These are phyloP conservation scores for Phortica okadai DNA, from an alignment of 2,888 invertebrate species.

Conservation along the genomic window DNA sequence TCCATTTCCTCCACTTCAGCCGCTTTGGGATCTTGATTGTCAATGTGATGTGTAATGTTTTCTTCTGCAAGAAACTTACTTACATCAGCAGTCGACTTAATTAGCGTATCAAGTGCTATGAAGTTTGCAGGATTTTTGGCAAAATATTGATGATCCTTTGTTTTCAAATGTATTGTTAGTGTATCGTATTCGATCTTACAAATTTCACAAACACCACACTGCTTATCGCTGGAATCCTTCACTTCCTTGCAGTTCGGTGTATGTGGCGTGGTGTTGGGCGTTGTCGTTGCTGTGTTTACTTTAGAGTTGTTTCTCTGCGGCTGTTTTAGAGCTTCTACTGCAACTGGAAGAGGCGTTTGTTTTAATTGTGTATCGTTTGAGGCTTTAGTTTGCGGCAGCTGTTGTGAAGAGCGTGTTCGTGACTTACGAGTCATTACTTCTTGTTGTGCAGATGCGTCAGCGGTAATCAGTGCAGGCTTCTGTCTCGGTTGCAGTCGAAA, in stretches of 20 bases:
- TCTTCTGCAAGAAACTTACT: constrained; percentile 82
- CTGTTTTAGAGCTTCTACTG: constrained; percentile 40
- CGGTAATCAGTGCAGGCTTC: constrained; percentile 26
- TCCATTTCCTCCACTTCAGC: constrained; percentile 70
- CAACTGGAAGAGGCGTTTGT: constrained; percentile 43
- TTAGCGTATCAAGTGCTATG: constrained; percentile 84
- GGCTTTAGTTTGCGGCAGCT: constrained; percentile 49
- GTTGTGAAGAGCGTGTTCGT: constrained; percentile 69
- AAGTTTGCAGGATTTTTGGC: constrained; percentile 86
- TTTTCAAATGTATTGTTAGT: constrained; percentile 83
- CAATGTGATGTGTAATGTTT: constrained; percentile 59
- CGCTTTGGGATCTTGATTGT: constrained; percentile 15
- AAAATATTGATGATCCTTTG: constrained; percentile 85
- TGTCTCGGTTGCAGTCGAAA: constrained; percentile 60
- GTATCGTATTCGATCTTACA: constrained; percentile 86
- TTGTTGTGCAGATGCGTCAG: constrained; percentile 19
- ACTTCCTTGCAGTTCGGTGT: constrained; percentile 50
- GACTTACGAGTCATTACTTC: constrained; percentile 73
- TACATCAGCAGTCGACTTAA: constrained; percentile 82
- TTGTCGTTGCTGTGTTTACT: not conserved
- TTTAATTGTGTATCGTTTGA: constrained; percentile 25
- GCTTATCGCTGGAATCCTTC: constrained; percentile 73
- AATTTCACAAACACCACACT: constrained; percentile 87
- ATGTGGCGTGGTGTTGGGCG: constrained; percentile 14
- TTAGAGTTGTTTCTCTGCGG: constrained; percentile 16